A percentile compares a stretch with the other conserved stretches of the same genome.
phyloP scores from a whole-genome alignment of 2,888 invertebrate genomes.

The Troides oblongomaculatus region DNA sequence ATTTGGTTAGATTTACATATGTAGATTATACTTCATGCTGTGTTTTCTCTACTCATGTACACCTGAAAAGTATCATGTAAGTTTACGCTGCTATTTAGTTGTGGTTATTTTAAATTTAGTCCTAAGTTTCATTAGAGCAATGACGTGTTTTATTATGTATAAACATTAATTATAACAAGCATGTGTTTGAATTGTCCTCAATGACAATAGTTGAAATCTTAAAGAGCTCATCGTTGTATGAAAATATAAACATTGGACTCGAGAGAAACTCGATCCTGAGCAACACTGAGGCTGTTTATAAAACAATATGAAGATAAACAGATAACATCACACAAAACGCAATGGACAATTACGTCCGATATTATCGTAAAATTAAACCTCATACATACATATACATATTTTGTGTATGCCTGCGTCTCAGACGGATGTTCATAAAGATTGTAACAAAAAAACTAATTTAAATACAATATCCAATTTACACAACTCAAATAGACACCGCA shows the following conservation, averaged over 20 bases:
- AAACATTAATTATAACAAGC: neutral
- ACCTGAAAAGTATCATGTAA: neutral
- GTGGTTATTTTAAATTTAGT: neutral
- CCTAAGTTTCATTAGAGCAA: neutral
- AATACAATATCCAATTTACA: constrained; percentile 29
- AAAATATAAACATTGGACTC: constrained; percentile 13
- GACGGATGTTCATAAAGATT: constrained; percentile 19
- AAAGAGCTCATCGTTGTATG: constrained; percentile 2
- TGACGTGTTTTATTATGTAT: neutral
- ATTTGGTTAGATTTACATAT: too few relatives aligned
- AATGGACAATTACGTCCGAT: constrained; percentile 17
- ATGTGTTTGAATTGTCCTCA: neutral
- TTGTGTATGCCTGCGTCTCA: neutral
- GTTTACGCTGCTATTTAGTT: neutral
- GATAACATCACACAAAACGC: constrained; percentile 23
- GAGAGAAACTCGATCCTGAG: constrained; percentile 9
- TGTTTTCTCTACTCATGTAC: too few relatives aligned
- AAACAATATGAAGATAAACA: constrained; percentile 23
- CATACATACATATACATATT: constrained; percentile 4
- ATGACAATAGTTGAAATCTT: constrained; percentile 5
- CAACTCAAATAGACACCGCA: constrained; percentile 17
- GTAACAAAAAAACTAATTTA: constrained; percentile 28
- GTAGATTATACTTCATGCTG: too few relatives aligned
- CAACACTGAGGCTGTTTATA: constrained; percentile 16
- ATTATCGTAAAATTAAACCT: neutral